phyloP scores from a whole-genome alignment of 2,888 invertebrate species.

The Aquatica leii region DNA sequence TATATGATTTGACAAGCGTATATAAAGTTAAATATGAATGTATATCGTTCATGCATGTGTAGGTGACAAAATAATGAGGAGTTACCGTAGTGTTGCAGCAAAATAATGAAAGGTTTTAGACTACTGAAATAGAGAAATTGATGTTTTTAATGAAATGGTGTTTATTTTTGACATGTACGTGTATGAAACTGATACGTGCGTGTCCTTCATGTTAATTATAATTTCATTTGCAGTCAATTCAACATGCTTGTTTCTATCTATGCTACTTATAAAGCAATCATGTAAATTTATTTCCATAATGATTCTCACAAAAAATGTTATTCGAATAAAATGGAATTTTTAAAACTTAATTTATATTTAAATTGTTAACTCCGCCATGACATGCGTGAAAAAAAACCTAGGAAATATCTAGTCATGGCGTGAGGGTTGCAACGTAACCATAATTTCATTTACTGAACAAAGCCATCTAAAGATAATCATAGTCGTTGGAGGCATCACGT shows the following conservation, averaged over 20 bases:
- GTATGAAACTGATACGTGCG: conserved; percentile 17
- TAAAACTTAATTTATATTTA: conserved; percentile 20
- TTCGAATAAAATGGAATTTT: conserved; percentile 1
- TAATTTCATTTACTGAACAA: conserved; percentile 38
- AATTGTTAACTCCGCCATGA: conserved; percentile 24
- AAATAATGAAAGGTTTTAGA: conserved; percentile 36
- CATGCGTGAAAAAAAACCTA: conserved; percentile 12
- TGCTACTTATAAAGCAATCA: conserved; percentile 27
- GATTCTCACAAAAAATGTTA: too few species aligned
- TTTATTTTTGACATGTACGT: conserved; percentile 24
- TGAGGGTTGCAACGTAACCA: conserved; percentile 26
- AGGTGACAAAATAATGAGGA: conserved; percentile 51
- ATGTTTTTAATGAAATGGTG: conserved; percentile 40
- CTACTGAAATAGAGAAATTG: conserved; percentile 40
- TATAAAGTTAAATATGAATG: conserved; percentile 41
- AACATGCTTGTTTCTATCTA: conserved; percentile 11
- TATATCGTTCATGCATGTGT: conserved; percentile 42
- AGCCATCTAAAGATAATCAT: conserved; percentile 39
- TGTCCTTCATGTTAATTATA: conserved; percentile 30
- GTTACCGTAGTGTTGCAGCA: conserved; percentile 32
- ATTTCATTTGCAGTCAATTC: conserved; percentile 23
- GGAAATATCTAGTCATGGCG: conserved; percentile 34
- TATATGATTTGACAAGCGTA: conserved; percentile 38
- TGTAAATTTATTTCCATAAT: conserved; percentile 6
- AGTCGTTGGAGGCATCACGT: conserved; percentile 37